Conservation (phyloP, 2,888 invertebrate species). For the Nomada ruficornis region DNA sequence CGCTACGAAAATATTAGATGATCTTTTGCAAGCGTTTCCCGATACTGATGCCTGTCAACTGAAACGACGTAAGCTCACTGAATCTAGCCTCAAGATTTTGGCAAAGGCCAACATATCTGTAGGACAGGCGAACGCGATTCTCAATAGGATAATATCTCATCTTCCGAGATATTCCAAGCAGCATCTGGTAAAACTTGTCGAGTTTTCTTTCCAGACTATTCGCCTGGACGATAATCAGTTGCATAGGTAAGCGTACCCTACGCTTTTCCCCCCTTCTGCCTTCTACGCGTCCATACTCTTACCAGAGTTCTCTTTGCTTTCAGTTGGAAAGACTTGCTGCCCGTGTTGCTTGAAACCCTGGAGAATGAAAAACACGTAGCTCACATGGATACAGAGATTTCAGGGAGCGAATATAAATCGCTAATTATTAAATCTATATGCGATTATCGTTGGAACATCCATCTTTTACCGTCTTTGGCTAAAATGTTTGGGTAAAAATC, state of each 20-base stretch:
- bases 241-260: conserved; percentile 79
- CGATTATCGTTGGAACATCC: conserved; percentile 86
- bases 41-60: conserved; percentile 72
- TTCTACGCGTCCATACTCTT: not conserved
- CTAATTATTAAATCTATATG: conserved; percentile 87
- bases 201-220: conserved; percentile 86
- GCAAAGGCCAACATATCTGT: conserved; percentile 82
- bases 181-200: conserved; percentile 86
- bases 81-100: conserved; percentile 82
- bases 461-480: conserved; percentile 87
- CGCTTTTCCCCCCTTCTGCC: not conserved
- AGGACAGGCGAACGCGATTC: conserved; percentile 84
- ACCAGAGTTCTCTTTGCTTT: not conserved
- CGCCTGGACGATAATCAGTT: conserved; percentile 85
- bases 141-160: conserved; percentile 85
- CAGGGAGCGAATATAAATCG: conserved; percentile 87
- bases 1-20: conserved; percentile 76
- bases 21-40: conserved; percentile 76
- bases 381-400: conserved; percentile 86
- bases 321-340: conserved; percentile 90
- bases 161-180: conserved; percentile 85
- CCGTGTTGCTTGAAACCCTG: conserved; percentile 87
- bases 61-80: conserved; percentile 78
- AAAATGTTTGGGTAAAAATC: conserved; percentile 88
- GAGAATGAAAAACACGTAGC: conserved; percentile 85